phyloP scores from a whole-genome alignment of 2,113 vertebrate species.

The Seriola quinqueradiata region DNA sequence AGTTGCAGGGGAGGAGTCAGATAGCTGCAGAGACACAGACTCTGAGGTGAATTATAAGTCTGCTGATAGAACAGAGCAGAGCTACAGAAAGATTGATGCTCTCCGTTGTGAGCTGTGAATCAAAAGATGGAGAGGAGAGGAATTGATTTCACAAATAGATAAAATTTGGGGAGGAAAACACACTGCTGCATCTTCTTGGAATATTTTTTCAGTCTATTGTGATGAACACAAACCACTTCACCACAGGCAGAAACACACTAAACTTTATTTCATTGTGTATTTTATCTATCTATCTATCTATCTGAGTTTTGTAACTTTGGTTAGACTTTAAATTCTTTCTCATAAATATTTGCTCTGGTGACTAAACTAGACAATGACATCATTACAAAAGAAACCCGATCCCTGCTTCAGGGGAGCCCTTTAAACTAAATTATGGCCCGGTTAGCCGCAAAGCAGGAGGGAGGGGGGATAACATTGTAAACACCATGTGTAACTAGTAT shows the following conservation, averaged over 20 bases:
- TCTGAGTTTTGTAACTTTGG: background rate
- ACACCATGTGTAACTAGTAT: slow-evolving; percentile 40
- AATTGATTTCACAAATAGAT: slow-evolving; percentile 27
- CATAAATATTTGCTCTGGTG: slow-evolving; percentile 13
- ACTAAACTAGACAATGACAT: slow-evolving; percentile 35
- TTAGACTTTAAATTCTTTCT: background rate
- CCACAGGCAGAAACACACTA: background rate
- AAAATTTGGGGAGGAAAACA: background rate
- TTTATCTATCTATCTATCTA: no score
- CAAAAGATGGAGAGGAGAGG: slow-evolving; percentile 33
- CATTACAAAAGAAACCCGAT: slow-evolving; percentile 25
- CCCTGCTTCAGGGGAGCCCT: slow-evolving; percentile 10
- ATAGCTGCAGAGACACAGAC: slow-evolving; percentile 68
- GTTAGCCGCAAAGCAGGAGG: background rate
- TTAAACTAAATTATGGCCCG: slow-evolving; percentile 40
- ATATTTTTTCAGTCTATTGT: background rate
- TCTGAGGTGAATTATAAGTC: slow-evolving; percentile 79
- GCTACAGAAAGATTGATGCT: slow-evolving; percentile 74
- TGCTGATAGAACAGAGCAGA: slow-evolving; percentile 72
- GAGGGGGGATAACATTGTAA: slow-evolving; percentile 36
- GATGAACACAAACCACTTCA: no score
- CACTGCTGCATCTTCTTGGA: background rate
- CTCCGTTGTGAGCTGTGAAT: slow-evolving; percentile 64
- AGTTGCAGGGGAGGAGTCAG: slow-evolving; percentile 42
- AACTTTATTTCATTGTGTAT: no score